Evolutionary conservation across 2,888 invertebrate genomes (phyloP).

Genomic region (Dolomedes plantarius): DNA sequence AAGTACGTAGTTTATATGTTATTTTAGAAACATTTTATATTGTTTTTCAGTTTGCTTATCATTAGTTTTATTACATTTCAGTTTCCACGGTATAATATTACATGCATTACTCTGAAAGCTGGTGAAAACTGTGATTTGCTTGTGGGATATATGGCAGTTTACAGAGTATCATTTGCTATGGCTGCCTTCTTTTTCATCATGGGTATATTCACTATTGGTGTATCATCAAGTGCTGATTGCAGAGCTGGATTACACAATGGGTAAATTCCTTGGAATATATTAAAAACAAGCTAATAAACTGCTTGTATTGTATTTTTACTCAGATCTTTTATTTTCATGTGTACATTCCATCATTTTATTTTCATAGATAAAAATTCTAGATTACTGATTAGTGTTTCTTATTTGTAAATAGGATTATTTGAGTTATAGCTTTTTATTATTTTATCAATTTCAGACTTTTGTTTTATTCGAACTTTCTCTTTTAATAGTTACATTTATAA

Average conservation of each 20-base stretch:
- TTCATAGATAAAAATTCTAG: too few relatives aligned
- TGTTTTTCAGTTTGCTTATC: neutral
- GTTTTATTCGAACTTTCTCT: too few relatives aligned
- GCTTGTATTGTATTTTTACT: neutral
- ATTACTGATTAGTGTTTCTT: too few relatives aligned
- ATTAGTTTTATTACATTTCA: slow-evolving; percentile 63
- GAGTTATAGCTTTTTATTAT: too few relatives aligned
- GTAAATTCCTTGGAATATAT: too few relatives aligned
- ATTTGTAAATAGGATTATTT: too few relatives aligned
- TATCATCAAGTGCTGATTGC: slow-evolving; percentile 77
- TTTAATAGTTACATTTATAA: too few relatives aligned
- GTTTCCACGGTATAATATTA: slow-evolving; percentile 76
- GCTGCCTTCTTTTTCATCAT: slow-evolving; percentile 77
- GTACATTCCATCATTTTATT: too few relatives aligned
- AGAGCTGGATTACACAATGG: slow-evolving; percentile 79
- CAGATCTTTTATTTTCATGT: too few relatives aligned
- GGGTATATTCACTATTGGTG: slow-evolving; percentile 76
- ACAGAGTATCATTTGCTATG: slow-evolving; percentile 77
- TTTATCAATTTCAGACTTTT: too few relatives aligned
- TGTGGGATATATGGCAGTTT: slow-evolving; percentile 78
- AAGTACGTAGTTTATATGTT: slow-evolving; percentile 72
- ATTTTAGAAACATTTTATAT: neutral
- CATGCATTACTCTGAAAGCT: slow-evolving; percentile 76
- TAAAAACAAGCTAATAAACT: too few relatives aligned
- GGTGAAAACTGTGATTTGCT: slow-evolving; percentile 76